Conservation (phyloP, 2,113 vertebrate species). For the Bufo bufo region DNA sequence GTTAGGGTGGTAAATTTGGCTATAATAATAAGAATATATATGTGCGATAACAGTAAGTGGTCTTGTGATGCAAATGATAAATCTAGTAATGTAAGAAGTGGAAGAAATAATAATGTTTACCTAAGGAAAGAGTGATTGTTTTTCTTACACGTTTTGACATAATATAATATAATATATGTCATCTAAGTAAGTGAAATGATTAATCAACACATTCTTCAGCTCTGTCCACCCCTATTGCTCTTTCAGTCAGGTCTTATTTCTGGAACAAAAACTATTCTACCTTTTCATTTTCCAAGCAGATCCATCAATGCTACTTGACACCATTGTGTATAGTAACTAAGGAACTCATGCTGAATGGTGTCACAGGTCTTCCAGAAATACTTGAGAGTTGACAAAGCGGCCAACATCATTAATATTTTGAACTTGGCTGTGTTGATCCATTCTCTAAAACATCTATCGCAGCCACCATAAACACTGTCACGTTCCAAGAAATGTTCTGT, state of each 20-base stretch:
- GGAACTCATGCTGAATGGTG: conserved; percentile 22
- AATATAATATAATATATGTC: conserved; percentile 2
- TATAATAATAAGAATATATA: too few species aligned
- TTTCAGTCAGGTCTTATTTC: conserved; percentile 27
- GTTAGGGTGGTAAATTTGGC: too few species aligned
- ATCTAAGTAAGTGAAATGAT: conserved; percentile 24
- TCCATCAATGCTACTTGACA: conserved; percentile 24
- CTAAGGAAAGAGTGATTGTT: background rate
- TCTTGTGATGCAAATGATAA: background rate
- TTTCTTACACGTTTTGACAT: conserved; percentile 7
- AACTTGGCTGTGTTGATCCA: conserved; percentile 7
- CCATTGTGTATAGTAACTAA: conserved; percentile 20
- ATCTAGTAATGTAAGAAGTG: background rate
- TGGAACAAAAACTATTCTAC: background rate
- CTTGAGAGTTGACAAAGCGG: background rate
- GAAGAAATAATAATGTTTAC: background rate
- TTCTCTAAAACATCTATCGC: background rate
- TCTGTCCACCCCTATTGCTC: conserved; percentile 13
- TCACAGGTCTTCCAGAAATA: background rate
- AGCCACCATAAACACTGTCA: conserved; percentile 24
- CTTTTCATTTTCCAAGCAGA: conserved; percentile 30
- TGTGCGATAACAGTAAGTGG: too few species aligned
- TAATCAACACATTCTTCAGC: conserved; percentile 11
- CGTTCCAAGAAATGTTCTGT: background rate
- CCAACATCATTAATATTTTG: conserved; percentile 10